These are phyloP conservation scores for Rhagium mordax DNA, from an alignment of 2,888 invertebrate genomes.

Conservation along the genomic window DNA sequence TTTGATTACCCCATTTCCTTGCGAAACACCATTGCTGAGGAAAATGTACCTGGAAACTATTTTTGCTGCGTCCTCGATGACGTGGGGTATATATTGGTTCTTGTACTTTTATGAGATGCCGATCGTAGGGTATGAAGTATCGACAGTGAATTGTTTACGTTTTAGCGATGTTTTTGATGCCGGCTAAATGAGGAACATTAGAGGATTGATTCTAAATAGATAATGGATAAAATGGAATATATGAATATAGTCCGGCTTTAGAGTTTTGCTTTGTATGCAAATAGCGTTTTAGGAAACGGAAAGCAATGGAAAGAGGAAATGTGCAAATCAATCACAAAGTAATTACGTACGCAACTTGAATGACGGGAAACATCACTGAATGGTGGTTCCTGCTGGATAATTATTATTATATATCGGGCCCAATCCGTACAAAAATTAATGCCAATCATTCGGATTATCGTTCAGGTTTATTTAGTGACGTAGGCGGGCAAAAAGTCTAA, in stretches of 20 bases:
- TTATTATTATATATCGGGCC: conserved; percentile 42
- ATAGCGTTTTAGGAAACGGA: conserved; percentile 53
- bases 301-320: conserved; percentile 58
- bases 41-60: no score
- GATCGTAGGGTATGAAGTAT: neutral
- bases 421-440: conserved; percentile 24
- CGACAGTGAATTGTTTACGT: neutral
- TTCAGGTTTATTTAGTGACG: neutral
- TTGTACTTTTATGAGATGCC: neutral
- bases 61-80: no score
- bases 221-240: conserved; percentile 14
- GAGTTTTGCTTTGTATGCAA: conserved; percentile 47
- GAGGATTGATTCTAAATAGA: neutral
- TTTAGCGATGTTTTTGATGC: neutral
- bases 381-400: conserved; percentile 48
- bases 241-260: conserved; percentile 13
- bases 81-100: no score
- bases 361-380: conserved; percentile 55
- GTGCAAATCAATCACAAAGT: conserved; percentile 59
- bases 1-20: no score
- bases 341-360: conserved; percentile 59
- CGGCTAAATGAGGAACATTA: neutral
- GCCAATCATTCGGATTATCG: neutral
- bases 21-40: no score
- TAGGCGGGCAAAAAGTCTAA: neutral